Conservation (phyloP, 2,888 invertebrate genomes). For the Dicyrtoma fusca region DNA sequence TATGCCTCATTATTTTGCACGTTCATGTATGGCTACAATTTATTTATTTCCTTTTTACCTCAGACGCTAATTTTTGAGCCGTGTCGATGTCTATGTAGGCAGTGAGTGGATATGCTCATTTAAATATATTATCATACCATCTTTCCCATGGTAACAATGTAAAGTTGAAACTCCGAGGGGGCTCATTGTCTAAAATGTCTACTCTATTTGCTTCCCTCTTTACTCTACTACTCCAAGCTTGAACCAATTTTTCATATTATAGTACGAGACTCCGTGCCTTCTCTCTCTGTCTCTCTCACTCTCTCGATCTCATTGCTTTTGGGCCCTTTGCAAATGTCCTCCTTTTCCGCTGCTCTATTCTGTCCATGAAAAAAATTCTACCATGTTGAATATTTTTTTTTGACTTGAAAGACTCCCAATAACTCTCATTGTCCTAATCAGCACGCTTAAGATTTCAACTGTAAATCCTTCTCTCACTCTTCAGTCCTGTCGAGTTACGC, state of each 20-base stretch:
- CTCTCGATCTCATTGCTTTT: background rate
- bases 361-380: too few species aligned
- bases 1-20: slow-evolving; percentile 13
- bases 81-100: slow-evolving; percentile 8
- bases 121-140: background rate
- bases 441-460: slow-evolving; percentile 11
- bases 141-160: background rate
- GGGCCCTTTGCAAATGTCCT: background rate
- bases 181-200: too few species aligned
- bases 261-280: background rate
- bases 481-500: slow-evolving; percentile 15
- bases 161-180: background rate
- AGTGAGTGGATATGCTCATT: too few species aligned
- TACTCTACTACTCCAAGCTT: background rate
- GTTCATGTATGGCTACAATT: slow-evolving; percentile 1
- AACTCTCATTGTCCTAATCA: slow-evolving; percentile 25
- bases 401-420: background rate
- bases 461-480: slow-evolving; percentile 18
- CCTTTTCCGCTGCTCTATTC: too few species aligned
- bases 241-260: background rate
- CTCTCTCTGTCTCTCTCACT: background rate
- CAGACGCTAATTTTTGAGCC: slow-evolving; percentile 15
- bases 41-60: background rate
- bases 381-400: too few species aligned
- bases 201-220: slow-evolving; percentile 7